A percentile compares a stretch with the other conserved stretches of the same genome.
These are phyloP conservation scores for Mus pahari DNA, from an alignment of 2,113 vertebrate species.

Conservation along the genomic window DNA sequence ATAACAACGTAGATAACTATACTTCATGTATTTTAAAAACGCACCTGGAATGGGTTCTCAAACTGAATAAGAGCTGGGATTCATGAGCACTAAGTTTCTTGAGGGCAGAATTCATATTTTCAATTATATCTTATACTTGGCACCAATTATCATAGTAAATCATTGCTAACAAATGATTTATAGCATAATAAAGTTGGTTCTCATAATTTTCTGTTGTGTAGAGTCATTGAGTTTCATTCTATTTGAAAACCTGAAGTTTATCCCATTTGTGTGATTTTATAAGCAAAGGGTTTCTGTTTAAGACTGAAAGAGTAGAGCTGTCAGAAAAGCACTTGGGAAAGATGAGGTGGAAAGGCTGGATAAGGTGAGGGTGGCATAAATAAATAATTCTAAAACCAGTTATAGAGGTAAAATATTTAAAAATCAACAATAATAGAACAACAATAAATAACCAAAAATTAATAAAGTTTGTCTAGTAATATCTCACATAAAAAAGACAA, in stretches of 20 bases:
- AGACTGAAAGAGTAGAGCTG: background rate
- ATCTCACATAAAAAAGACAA: background rate
- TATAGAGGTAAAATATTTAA: background rate
- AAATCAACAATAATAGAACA: background rate
- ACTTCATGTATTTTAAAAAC: slow-evolving; percentile 46
- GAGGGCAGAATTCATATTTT: background rate
- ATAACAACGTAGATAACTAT: background rate
- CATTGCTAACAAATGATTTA: background rate
- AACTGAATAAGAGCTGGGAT: background rate
- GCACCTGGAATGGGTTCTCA: background rate
- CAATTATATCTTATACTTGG: background rate
- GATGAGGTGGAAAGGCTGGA: background rate
- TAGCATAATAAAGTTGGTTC: background rate
- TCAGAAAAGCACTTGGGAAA: background rate
- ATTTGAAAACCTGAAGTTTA: background rate
- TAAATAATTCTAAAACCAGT: background rate
- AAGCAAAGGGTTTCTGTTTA: background rate
- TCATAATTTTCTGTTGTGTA: background rate
- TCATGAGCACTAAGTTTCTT: background rate
- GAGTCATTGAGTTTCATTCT: background rate
- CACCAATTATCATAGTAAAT: background rate
- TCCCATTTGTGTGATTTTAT: background rate
- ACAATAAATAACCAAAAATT: background rate
- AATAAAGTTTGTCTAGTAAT: background rate
- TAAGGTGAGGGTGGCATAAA: background rate